A percentile compares a stretch with the other conserved stretches of the same genome.
phyloP scores from a whole-genome alignment of 1,140 invertebrate species.

The Holcopasites calliopsidis region DNA sequence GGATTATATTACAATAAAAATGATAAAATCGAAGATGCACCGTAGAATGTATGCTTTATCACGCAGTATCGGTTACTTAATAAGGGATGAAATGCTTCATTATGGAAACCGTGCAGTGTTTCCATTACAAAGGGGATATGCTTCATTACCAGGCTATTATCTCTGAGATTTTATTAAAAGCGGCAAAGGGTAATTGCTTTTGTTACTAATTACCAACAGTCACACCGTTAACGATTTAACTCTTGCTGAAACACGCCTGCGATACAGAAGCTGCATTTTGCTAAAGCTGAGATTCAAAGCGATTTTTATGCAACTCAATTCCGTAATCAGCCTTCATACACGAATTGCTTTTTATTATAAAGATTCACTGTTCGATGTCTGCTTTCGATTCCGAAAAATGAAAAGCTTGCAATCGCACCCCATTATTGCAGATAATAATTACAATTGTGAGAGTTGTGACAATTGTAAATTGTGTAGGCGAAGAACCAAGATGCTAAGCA shows the following conservation, averaged over 20 bases:
- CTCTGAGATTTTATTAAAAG: conserved; percentile 37
- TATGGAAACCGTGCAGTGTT: background rate
- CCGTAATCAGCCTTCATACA: background rate
- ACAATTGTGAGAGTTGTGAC: no score
- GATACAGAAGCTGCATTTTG: conserved; percentile 1
- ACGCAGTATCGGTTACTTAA: no score
- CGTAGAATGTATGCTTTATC: no score
- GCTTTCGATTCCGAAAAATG: no score
- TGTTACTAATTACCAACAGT: conserved; percentile 31
- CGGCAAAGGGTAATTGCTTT: conserved; percentile 15
- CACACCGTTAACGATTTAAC: conserved; percentile 32
- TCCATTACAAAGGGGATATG: conserved; percentile 10
- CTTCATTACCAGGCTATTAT: conserved; percentile 23
- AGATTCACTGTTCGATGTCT: no score
- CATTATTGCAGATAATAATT: no score
- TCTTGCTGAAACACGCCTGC: background rate
- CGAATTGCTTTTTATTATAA: no score
- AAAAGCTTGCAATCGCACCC: no score
- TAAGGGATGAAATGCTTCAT: background rate
- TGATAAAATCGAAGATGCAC: no score
- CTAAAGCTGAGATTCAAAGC: background rate
- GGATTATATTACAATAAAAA: no score
- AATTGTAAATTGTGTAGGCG: no score
- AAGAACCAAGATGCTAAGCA: no score
- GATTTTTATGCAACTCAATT: conserved; percentile 27